These are phyloP conservation scores for Ichneumon xanthorius DNA, from an alignment of 2,888 invertebrate species.

Conservation along the genomic window DNA sequence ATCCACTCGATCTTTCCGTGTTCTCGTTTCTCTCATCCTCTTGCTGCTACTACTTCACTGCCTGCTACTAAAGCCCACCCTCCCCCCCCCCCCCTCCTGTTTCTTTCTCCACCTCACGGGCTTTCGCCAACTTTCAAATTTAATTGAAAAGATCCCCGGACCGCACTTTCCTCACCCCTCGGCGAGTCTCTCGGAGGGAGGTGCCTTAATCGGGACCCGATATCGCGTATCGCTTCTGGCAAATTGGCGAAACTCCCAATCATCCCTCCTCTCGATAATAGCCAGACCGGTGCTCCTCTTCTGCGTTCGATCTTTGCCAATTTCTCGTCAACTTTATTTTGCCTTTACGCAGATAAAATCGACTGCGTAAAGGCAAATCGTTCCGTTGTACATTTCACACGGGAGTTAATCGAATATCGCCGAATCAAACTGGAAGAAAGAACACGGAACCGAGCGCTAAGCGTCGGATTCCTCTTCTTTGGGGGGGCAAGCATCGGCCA, in stretches of 20 bases:
- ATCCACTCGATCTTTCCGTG: slow-evolving; percentile 41
- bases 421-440: not conserved
- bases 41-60: slow-evolving; percentile 39
- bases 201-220: slow-evolving; percentile 67
- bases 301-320: slow-evolving; percentile 6
- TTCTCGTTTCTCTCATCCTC: slow-evolving; percentile 28
- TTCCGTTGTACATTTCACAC: not conserved
- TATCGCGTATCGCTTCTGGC: slow-evolving; percentile 69
- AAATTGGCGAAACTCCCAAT: slow-evolving; percentile 46
- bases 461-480: not conserved
- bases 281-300: not conserved
- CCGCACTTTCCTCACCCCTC: slow-evolving; percentile 43
- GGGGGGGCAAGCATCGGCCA: too few species aligned
- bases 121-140: slow-evolving; percentile 74
- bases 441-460: not conserved
- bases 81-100: slow-evolving; percentile 48
- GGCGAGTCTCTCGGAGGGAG: not conserved
- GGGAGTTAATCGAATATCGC: slow-evolving; percentile 5
- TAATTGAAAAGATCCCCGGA: slow-evolving; percentile 77
- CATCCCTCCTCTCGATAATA: not conserved
- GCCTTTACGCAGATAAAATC: not conserved
- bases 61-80: slow-evolving; percentile 30
- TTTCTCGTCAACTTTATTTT: slow-evolving; percentile 6
- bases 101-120: slow-evolving; percentile 30
- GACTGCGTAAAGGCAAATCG: not conserved